Base-by-base conservation (phyloP, 2,888 invertebrate species). In the Cantharis lateralis region DNA sequence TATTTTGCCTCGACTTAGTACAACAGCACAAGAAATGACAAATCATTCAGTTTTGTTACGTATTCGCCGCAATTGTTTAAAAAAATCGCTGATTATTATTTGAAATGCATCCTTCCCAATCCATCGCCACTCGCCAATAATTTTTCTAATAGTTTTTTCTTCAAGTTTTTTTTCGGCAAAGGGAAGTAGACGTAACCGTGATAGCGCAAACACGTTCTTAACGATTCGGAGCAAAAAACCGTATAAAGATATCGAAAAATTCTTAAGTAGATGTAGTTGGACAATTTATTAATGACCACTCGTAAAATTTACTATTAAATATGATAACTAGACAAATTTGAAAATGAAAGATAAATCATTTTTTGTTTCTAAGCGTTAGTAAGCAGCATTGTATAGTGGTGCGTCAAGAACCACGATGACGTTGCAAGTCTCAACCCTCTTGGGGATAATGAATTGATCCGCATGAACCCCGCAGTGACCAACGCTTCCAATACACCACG, bases 371-470 rank as follows among this genome's bases (percentile, higher is more conserved):
- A 73, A 76, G 73, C 71, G 68, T 62, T 72, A 61, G 66, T 70
- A 72, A 76, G 76, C 69, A 72, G 71, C 68, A 62, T 70, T 62
- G 74, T 61, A 76, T 76, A 71, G 76, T 75, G 75, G 78, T 73
- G 78, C 76, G 76, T 72, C 76, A 72, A 78, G 76, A 75, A 69
- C 78, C 70, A 71, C 48, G 86, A 87, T 87, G 87, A 86, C 86
- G 84, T 83, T 87, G 87, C 87, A 85, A 85, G 84, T 84, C 84
- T 84, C 83, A 84, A 85, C 86, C 87, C 87, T 87, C 86, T 85
- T 80, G 84, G 83, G 85, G 83, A 84, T 87, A 87, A 87, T 87
- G 87, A 87, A 87, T 87, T 87, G 87, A 87, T 87, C 86, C 87
- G 87, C 86, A 87, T 85, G 86, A 84, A 83, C 84, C 84, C 85